phyloP scores from a whole-genome alignment of 2,797 vertebrate species.

The Buceros bicornis region DNA sequence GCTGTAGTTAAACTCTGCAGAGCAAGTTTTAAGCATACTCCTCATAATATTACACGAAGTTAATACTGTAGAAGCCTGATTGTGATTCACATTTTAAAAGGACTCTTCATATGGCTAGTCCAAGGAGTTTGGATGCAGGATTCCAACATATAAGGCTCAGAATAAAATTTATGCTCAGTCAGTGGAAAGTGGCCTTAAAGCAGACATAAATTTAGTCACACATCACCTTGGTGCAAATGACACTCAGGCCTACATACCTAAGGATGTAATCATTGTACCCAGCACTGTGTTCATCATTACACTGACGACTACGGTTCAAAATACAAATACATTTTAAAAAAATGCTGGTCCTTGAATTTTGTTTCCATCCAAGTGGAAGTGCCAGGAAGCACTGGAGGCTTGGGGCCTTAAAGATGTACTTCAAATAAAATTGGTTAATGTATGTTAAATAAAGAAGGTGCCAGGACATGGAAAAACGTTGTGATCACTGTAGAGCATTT shows the following conservation, averaged over 20 bases:
- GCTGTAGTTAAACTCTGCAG: neutral
- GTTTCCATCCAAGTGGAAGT: slow-evolving; percentile 31
- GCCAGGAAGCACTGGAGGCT: slow-evolving; percentile 38
- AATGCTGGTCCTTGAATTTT: slow-evolving; percentile 30
- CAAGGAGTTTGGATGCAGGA: neutral
- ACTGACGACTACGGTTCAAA: neutral
- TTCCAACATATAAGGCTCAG: neutral
- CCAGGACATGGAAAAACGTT: neutral
- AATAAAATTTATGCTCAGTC: slow-evolving; percentile 17
- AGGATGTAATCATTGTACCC: neutral
- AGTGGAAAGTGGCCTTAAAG: slow-evolving; percentile 30
- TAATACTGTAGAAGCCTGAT: neutral
- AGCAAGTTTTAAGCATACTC: neutral
- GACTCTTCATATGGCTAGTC: neutral
- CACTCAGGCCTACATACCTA: neutral
- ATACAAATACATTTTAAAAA: neutral
- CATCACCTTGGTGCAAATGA: slow-evolving; percentile 30
- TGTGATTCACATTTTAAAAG: neutral
- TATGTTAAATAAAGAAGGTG: slow-evolving; percentile 47
- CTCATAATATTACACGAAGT: neutral
- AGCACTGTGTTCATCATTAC: neutral
- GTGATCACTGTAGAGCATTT: slow-evolving; percentile 6
- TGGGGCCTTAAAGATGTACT: slow-evolving; percentile 14
- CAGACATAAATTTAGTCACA: slow-evolving; percentile 39
- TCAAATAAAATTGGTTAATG: slow-evolving; percentile 38